These are phyloP conservation scores for Euplexia lucipara DNA, from an alignment of 2,888 invertebrate genomes.

Conservation along the genomic window DNA sequence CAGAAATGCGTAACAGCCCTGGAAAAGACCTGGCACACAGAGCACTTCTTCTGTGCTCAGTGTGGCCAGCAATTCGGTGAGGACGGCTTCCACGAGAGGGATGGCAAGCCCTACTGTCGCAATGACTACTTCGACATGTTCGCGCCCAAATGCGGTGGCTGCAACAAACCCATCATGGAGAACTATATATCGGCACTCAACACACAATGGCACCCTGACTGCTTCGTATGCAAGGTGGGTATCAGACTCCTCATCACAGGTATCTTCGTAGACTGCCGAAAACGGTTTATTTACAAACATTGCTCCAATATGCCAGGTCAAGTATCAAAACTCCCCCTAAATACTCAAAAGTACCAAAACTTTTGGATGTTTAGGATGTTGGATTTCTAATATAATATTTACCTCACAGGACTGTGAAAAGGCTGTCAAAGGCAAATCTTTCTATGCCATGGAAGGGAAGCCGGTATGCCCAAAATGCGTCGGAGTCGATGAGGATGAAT, in stretches of 20 bases:
- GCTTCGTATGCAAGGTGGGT: slow-evolving; percentile 99
- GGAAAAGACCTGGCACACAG: slow-evolving; percentile 99
- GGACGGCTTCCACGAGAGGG: slow-evolving; percentile 99
- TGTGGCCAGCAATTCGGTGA: slow-evolving; percentile 99
- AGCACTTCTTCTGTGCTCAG: slow-evolving; percentile 99
- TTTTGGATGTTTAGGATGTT: slow-evolving; percentile 63
- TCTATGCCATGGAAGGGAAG: slow-evolving; percentile 99
- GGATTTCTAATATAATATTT: slow-evolving; percentile 69
- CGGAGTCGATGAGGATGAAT: slow-evolving; percentile 97
- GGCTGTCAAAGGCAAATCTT: slow-evolving; percentile 98
- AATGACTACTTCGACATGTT: slow-evolving; percentile 99
- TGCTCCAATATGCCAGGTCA: slow-evolving; percentile 76
- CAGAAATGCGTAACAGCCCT: slow-evolving; percentile 99
- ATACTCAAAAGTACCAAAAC: slow-evolving; percentile 54
- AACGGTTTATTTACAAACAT: slow-evolving; percentile 23
- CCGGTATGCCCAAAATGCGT: slow-evolving; percentile 98
- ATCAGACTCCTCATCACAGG: slow-evolving; percentile 59
- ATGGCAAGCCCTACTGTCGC: slow-evolving; percentile 98
- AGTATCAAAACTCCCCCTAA: slow-evolving; percentile 75
- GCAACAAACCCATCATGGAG: slow-evolving; percentile 98
- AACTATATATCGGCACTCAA: slow-evolving; percentile 99
- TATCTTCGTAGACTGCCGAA: slow-evolving; percentile 25
- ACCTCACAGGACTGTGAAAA: slow-evolving; percentile 97
- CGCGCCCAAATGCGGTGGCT: slow-evolving; percentile 99
- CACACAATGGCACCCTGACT: slow-evolving; percentile 99